These are phyloP conservation scores for Hucho hucho DNA, from an alignment of 2,113 vertebrate genomes.

Conservation along the genomic window DNA sequence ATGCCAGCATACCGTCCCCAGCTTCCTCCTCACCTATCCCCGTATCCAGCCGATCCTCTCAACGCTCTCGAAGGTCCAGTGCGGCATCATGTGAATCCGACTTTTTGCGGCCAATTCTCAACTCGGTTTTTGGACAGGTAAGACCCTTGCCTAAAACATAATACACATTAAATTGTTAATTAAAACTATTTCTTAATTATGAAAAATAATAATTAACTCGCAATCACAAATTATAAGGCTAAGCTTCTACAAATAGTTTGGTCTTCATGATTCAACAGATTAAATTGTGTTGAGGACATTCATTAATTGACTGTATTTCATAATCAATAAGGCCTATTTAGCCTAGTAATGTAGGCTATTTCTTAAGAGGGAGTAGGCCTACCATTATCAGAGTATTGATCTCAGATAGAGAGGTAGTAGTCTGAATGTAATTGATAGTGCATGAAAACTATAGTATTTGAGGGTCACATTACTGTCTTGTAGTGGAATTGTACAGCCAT, in stretches of 20 bases:
- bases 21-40: conserved; percentile 71
- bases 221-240: background rate
- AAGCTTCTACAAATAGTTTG: too few species aligned
- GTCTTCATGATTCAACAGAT: too few species aligned
- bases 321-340: too few species aligned
- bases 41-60: conserved; percentile 73
- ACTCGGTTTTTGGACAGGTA: conserved; percentile 96
- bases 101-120: conserved; percentile 85
- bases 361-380: too few species aligned
- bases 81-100: conserved; percentile 78
- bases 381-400: too few species aligned
- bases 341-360: too few species aligned
- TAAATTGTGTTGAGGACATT: too few species aligned
- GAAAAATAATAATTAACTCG: background rate
- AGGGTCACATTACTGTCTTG: background rate
- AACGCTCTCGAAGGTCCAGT: conserved; percentile 73
- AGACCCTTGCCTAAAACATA: conserved; percentile 49
- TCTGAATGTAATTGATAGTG: background rate
- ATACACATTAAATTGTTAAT: background rate
- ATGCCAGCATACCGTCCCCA: conserved; percentile 59
- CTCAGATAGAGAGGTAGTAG: background rate
- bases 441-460: background rate
- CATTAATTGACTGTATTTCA: too few species aligned
- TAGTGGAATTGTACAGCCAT: conserved; percentile 5
- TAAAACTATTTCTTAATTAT: background rate